Conservation (phyloP, 2,888 invertebrate species). For the Coenonympha arcania region DNA sequence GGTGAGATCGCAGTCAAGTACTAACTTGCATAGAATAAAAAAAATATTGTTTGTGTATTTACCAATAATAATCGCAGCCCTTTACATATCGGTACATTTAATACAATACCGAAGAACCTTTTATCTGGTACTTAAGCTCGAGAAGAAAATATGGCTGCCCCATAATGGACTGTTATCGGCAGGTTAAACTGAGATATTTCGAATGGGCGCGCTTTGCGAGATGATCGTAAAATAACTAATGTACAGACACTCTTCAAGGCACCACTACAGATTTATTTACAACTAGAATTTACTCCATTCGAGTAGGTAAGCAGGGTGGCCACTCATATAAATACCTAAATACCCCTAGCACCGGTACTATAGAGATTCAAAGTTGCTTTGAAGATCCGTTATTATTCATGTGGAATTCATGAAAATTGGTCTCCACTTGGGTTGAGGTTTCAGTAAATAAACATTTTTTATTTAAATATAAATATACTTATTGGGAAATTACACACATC, state of each 20-base stretch:
- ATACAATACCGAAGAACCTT: slow-evolving; percentile 6
- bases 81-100: slow-evolving; percentile 4
- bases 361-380: no score
- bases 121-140: slow-evolving; percentile 13
- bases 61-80: neutral
- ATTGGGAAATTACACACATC: no score
- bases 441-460: no score
- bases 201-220: slow-evolving; percentile 18
- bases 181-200: slow-evolving; percentile 19
- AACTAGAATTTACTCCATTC: no score
- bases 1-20: neutral
- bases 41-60: no score
- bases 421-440: no score
- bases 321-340: no score
- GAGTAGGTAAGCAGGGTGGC: no score
- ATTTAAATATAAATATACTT: no score
- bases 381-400: no score
- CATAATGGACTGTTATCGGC: slow-evolving; percentile 18
- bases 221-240: slow-evolving; percentile 10
- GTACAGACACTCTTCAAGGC: neutral
- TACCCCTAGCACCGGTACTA: no score
- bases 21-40: neutral
- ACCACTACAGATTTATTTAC: neutral
- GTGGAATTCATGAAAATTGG: no score
- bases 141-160: slow-evolving; percentile 10